A percentile compares a stretch with the other conserved stretches of the same genome.
Evolutionary conservation across 2,888 invertebrate genomes (phyloP).

Genomic region (Tricholauxania praeusta): DNA sequence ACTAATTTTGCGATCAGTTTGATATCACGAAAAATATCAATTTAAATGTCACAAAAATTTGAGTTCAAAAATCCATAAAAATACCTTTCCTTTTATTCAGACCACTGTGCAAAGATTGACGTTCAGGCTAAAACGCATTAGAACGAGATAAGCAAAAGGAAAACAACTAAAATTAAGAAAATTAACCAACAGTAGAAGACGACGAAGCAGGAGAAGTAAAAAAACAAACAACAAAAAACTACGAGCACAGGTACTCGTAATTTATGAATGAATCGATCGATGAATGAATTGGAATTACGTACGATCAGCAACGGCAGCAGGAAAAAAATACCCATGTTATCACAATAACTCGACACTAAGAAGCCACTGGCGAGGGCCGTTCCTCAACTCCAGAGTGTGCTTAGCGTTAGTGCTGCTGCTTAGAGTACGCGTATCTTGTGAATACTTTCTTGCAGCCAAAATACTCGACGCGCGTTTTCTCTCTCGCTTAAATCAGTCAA

Average conservation of each 20-base stretch:
- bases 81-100: too few species aligned
- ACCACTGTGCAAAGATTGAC: too few species aligned
- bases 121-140: not conserved
- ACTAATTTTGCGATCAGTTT: too few species aligned
- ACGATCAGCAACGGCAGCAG: slow-evolving; percentile 38
- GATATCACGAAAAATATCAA: too few species aligned
- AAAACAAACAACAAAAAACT: not conserved
- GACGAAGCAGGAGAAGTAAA: slow-evolving; percentile 1
- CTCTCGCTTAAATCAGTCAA: not conserved
- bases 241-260: slow-evolving; percentile 15
- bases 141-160: not conserved
- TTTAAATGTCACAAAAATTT: too few species aligned
- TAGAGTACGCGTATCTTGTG: slow-evolving; percentile 1
- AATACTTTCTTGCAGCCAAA: slow-evolving; percentile 4
- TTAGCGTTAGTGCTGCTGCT: not conserved
- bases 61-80: too few species aligned
- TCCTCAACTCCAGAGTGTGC: not conserved
- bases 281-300: slow-evolving; percentile 62
- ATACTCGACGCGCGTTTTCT: slow-evolving; percentile 1
- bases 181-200: not conserved
- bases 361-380: not conserved
- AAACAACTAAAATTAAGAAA: slow-evolving; percentile 7
- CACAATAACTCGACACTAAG: not conserved
- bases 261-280: slow-evolving; percentile 48
- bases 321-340: not conserved